Evolutionary conservation across 2,113 vertebrate genomes (phyloP).

Genomic region (Phocoena sinus): DNA sequence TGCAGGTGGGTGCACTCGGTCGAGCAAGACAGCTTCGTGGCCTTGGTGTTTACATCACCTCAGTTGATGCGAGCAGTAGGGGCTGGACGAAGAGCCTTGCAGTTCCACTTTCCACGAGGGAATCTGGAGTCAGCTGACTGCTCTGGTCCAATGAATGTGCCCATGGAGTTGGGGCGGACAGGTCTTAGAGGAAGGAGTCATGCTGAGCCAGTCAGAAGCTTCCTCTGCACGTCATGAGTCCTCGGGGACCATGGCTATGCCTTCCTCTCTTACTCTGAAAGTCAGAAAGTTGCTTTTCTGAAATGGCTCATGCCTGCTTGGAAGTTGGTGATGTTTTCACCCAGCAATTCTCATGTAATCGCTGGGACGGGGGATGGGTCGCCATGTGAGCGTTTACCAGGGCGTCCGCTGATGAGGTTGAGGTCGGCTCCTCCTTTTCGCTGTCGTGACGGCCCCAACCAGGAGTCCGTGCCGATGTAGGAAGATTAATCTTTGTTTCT

Average conservation of each 20-base stretch:
- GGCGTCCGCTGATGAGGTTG: neutral
- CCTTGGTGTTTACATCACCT: neutral
- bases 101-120: neutral
- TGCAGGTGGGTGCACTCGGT: neutral
- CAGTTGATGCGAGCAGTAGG: too few species aligned
- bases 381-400: neutral
- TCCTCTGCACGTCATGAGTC: neutral
- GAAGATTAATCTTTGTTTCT: neutral
- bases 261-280: neutral
- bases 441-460: neutral
- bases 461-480: neutral
- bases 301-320: neutral
- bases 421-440: neutral
- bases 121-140: neutral
- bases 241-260: neutral
- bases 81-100: neutral
- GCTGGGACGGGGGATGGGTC: neutral
- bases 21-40: neutral
- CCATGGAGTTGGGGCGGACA: neutral
- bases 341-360: neutral
- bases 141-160: neutral
- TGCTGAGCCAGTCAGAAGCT: too few species aligned
- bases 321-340: neutral
- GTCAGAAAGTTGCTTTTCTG: neutral
- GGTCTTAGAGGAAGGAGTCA: neutral